Conservation (phyloP, 2,888 invertebrate genomes). For the Meiosimyza decipiens region DNA sequence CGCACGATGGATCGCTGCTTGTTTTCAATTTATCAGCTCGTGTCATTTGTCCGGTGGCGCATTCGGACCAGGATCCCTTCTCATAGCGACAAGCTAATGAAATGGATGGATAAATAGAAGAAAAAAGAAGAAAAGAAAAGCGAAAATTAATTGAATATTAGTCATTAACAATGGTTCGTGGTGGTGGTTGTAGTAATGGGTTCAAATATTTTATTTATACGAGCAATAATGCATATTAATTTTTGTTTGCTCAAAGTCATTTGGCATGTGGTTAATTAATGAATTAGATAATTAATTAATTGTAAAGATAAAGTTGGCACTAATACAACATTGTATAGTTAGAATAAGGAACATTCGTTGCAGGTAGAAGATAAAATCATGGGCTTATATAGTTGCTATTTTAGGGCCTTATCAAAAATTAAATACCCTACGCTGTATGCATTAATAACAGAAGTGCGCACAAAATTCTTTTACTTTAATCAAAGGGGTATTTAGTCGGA, state of each 20-base stretch:
- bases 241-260: not conserved
- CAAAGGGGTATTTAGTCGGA: no score
- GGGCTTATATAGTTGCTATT: no score
- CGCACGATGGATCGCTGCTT: slow-evolving; percentile 85
- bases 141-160: slow-evolving; percentile 1
- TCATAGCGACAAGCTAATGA: slow-evolving; percentile 84
- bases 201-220: not conserved
- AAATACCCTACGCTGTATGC: no score
- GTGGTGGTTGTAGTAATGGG: no score
- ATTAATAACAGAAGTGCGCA: no score
- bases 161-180: no score
- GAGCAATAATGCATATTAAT: slow-evolving; percentile 27
- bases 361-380: no score
- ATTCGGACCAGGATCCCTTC: slow-evolving; percentile 88
- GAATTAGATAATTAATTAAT: not conserved
- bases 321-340: no score
- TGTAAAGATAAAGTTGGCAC: no score
- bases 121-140: slow-evolving; percentile 3
- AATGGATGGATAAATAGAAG: not conserved
- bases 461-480: no score
- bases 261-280: not conserved
- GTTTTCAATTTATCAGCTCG: slow-evolving; percentile 85
- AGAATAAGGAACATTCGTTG: no score
- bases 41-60: slow-evolving; percentile 84
- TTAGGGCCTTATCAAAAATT: no score